Evolutionary conservation across 1,140 invertebrate genomes (phyloP), one percentile per base, ranked within the genome.

Genomic region (Hetaerina americana): DNA sequence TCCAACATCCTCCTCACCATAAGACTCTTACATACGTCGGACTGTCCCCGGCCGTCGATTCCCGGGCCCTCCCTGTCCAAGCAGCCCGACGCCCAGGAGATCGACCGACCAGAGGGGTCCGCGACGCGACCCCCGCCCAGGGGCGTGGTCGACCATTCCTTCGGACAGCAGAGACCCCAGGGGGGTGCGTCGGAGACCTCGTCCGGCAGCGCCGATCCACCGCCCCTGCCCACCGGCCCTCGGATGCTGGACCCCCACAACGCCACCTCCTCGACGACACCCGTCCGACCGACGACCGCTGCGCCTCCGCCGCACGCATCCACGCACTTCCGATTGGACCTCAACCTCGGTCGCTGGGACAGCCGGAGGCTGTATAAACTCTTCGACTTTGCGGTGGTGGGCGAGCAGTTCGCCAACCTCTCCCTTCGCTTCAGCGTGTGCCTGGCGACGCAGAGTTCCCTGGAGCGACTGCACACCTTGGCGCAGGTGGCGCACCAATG

Each of bases 401-500:
- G 92, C 0, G 83, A 84, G 0, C 78, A 82, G 22, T 92, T 85
- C 74, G 77, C 80, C 2, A 80, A 86, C 5, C 74, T 87, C 0
- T 88, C 85, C 22, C 79, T 85, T 3, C 79, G 82, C 1, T 86
- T 84, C 71, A 81, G 81, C 26, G 90, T 94, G 5, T 92, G 90
- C 74, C 79, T 95, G 24, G 92, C 93, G 0, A 94, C 92, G 0
- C 92, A 94, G 78, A 89, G 87, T 72, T 94, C 92, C 0, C 82
- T 95, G 25, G 93, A 95, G 75, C 86, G 90, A 69, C 78, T 95
- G 1, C 84, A 87, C 69, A 92, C 92, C 26, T 74, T 97, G 5
- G 85, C 90, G 0, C 86, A 90, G 68, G 88, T 95, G 18, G 88
- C 89, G 0, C 83, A 89, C 27, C 87, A 91, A 71, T 97, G 94